A percentile compares a stretch with the other conserved stretches of the same genome.
Evolutionary conservation across 2,113 vertebrate species (phyloP).

Genomic region (Thamnaconus septentrionalis): DNA sequence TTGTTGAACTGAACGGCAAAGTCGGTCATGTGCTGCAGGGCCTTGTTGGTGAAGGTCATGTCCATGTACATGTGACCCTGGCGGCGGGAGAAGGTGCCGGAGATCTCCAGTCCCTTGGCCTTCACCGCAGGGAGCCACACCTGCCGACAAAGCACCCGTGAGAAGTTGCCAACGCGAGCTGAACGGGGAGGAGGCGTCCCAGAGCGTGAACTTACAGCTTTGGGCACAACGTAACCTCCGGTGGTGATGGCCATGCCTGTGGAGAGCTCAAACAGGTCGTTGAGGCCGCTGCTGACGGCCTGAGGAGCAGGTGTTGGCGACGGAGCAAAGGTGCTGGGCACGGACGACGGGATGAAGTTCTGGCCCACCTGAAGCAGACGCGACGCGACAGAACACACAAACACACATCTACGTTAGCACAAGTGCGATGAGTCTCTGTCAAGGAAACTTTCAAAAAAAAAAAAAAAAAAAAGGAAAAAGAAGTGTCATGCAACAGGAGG

Average conservation of each 20-base stretch:
- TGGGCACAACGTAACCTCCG: constrained; percentile 86
- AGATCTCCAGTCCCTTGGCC: constrained; percentile 96
- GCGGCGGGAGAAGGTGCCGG: constrained; percentile 92
- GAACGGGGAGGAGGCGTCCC: background rate
- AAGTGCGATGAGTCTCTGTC: constrained; percentile 13
- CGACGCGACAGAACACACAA: background rate
- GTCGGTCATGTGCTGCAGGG: constrained; percentile 97
- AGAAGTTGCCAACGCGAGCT: background rate
- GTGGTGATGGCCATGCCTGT: constrained; percentile 92
- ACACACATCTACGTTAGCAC: too few species aligned
- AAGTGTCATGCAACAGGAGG: too few species aligned
- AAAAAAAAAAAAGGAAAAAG: too few species aligned
- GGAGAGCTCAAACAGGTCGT: constrained; percentile 95
- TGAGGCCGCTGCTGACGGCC: constrained; percentile 89
- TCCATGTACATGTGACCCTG: constrained; percentile 99
- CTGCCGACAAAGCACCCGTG: constrained; percentile 59
- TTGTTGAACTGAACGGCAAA: constrained; percentile 99
- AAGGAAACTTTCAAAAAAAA: background rate
- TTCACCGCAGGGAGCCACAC: constrained; percentile 98
- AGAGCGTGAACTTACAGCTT: constrained; percentile 82
- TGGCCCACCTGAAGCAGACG: constrained; percentile 86
- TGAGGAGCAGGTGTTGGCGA: constrained; percentile 95
- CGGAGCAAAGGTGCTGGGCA: constrained; percentile 94
- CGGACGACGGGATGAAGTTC: constrained; percentile 93
- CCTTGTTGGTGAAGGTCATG: constrained; percentile 98